Percentiles rank a stretch among this genome's conserved stretches.
phyloP scores from a whole-genome alignment of 1,140 invertebrate species.

The Aphaenogaster rudis region DNA sequence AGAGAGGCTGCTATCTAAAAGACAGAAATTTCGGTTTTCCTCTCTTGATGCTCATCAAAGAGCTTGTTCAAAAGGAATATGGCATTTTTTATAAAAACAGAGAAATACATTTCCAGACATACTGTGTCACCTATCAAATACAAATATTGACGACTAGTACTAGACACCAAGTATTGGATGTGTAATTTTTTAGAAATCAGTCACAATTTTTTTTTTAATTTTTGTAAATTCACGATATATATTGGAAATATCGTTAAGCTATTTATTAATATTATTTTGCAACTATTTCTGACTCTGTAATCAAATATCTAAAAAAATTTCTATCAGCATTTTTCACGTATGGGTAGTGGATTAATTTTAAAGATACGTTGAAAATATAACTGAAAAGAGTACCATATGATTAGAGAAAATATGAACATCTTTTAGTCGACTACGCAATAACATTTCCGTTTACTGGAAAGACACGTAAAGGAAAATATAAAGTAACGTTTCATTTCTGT shows the following conservation, averaged over 20 bases:
- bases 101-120: not conserved
- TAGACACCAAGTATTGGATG: not conserved
- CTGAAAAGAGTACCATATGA: not conserved
- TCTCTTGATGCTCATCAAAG: not conserved
- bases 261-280: not conserved
- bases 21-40: not conserved
- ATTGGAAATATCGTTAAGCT: not conserved
- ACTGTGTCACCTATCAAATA: not conserved
- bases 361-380: not conserved
- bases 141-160: not conserved
- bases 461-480: conserved; percentile 7
- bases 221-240: not conserved
- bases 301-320: not conserved
- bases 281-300: not conserved
- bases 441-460: conserved; percentile 21
- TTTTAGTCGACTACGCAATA: conserved; percentile 7
- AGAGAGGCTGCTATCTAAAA: not conserved
- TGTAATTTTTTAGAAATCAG: not conserved
- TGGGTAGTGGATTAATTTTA: not conserved
- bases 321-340: not conserved
- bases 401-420: not conserved
- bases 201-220: not conserved
- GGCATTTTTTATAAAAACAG: not conserved
- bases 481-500: conserved; percentile 41
- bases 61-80: not conserved